Percentiles rank a stretch among this genome's conserved stretches.
These are phyloP conservation scores for Botrylloides violaceus DNA, from an alignment of 23 tunicate species.

Conservation along the genomic window DNA sequence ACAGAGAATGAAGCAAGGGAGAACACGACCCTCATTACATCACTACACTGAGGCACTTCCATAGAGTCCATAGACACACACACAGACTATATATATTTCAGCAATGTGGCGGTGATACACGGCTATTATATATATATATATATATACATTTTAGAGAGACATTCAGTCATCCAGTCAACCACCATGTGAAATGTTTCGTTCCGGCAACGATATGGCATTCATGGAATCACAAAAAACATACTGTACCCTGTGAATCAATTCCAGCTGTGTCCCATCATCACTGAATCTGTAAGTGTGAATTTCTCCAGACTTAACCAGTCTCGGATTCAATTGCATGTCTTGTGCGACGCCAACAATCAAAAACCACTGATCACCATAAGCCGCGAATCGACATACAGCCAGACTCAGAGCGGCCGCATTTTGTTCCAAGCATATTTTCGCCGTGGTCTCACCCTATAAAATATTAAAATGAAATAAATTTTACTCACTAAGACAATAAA, in stretches of 20 bases:
- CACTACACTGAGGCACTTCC: too few relatives aligned
- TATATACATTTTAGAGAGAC: too few relatives aligned
- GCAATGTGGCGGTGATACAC: too few relatives aligned
- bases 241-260: conserved; percentile 64
- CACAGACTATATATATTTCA: too few relatives aligned
- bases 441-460: conserved; percentile 69
- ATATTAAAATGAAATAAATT: too few relatives aligned
- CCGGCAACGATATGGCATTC: neutral
- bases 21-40: too few relatives aligned
- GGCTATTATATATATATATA: too few relatives aligned
- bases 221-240: neutral
- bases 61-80: too few relatives aligned
- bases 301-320: conserved; percentile 85
- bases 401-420: conserved; percentile 84
- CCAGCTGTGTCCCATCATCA: conserved; percentile 50
- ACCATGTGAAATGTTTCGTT: too few relatives aligned
- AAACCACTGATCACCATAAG: conserved; percentile 53
- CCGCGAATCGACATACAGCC: conserved; percentile 50
- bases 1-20: too few relatives aligned
- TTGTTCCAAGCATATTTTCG: conserved; percentile 50
- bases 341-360: conserved; percentile 78
- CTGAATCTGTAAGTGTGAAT: conserved; percentile 73
- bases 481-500: too few relatives aligned
- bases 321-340: conserved; percentile 65
- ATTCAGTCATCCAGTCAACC: too few relatives aligned